Percentiles rank a stretch among this genome's conserved stretches.
Conservation (phyloP, 2,797 vertebrate genomes). For the Peromyscus eremicus region DNA sequence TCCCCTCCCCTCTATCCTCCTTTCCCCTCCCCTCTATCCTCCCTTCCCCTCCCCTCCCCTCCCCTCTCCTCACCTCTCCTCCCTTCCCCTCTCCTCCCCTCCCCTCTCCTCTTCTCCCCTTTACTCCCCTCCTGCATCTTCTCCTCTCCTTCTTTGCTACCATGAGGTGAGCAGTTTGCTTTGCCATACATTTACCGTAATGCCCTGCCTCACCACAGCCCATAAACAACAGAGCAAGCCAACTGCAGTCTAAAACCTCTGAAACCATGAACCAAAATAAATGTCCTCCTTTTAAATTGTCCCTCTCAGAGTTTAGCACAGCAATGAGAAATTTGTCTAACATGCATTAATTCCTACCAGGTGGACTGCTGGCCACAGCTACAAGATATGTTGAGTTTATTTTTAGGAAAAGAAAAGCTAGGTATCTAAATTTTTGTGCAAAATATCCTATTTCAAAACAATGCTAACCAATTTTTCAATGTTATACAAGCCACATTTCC, state of each 20-base stretch:
- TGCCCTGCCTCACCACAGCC: neutral
- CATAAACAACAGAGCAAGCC: neutral
- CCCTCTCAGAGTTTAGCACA: neutral
- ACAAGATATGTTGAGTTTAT: neutral
- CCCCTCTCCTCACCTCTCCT: neutral
- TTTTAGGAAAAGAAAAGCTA: constrained; percentile 21
- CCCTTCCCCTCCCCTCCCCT: neutral
- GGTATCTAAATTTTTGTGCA: neutral
- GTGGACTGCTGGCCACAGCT: neutral
- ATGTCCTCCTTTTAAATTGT: neutral
- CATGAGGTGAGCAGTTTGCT: neutral
- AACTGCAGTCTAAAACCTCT: neutral
- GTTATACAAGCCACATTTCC: neutral
- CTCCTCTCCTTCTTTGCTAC: neutral
- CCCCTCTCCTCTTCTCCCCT: neutral
- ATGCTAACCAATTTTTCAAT: neutral
- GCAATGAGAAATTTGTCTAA: neutral
- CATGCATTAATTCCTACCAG: neutral
- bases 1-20: too few relatives aligned
- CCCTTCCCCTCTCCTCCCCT: neutral
- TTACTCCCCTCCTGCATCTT: too few relatives aligned
- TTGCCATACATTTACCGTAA: neutral
- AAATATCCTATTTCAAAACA: neutral
- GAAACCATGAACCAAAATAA: neutral
- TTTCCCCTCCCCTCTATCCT: accelerated